Percentiles rank a stretch among this genome's conserved stretches.
These are phyloP conservation scores for Brachyhypopomus occidentalis DNA, from an alignment of 2,113 vertebrate species.

Conservation along the genomic window DNA sequence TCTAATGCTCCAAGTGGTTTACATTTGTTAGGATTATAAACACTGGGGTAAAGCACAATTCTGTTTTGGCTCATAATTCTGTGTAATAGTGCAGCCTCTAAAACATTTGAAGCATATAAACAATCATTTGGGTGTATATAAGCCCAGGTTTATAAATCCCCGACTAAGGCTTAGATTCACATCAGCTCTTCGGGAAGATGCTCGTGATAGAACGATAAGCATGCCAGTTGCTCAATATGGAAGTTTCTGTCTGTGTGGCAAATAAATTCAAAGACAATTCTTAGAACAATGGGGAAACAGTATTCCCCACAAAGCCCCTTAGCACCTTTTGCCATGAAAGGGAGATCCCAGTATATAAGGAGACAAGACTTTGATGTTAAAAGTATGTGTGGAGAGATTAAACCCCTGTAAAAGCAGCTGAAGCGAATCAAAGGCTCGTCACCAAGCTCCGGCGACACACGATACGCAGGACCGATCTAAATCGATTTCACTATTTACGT, in stretches of 20 bases:
- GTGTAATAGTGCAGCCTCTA: background rate
- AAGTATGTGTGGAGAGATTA: slow-evolving; percentile 2
- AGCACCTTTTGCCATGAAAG: slow-evolving; percentile 7
- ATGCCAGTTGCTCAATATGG: background rate
- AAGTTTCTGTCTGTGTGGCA: too few relatives aligned
- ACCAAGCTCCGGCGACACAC: slow-evolving; percentile 50
- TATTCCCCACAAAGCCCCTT: background rate
- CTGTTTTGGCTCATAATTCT: background rate
- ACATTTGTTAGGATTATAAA: slow-evolving; percentile 7
- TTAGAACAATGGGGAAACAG: slow-evolving; percentile 11
- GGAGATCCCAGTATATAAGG: slow-evolving; percentile 12
- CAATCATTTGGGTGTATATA: slow-evolving; percentile 18
- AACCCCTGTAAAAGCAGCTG: slow-evolving; percentile 24
- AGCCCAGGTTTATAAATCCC: slow-evolving; percentile 14
- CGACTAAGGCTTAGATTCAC: background rate
- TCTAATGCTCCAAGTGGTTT: background rate
- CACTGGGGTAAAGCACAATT: background rate
- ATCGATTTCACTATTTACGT: slow-evolving; percentile 53
- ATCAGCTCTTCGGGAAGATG: background rate
- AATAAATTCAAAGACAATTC: background rate
- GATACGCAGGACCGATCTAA: slow-evolving; percentile 33
- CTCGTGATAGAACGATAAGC: slow-evolving; percentile 8
- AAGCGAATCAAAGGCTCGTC: slow-evolving; percentile 43
- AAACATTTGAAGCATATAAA: slow-evolving; percentile 4
- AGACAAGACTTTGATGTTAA: slow-evolving; percentile 28